phyloP scores from a whole-genome alignment of 2,113 vertebrate genomes.

The Ginglymostoma cirratum region DNA sequence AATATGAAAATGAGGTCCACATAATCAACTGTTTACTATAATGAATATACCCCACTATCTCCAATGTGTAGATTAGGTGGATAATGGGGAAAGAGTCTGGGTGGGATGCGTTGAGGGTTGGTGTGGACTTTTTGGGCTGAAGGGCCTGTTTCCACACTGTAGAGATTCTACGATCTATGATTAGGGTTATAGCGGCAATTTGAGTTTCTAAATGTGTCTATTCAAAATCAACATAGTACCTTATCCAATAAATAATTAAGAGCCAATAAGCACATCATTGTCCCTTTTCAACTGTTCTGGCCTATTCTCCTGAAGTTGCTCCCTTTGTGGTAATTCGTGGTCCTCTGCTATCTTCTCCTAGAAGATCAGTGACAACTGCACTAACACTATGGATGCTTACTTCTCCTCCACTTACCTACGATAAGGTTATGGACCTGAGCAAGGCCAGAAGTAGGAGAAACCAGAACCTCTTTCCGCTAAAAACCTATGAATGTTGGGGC shows the following conservation, averaged over 20 bases:
- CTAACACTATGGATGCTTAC: too few species aligned
- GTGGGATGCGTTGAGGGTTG: too few species aligned
- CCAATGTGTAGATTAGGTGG: not conserved
- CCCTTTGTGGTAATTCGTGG: too few species aligned
- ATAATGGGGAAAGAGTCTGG: too few species aligned
- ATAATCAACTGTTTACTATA: not conserved
- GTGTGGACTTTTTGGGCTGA: too few species aligned
- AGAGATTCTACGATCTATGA: too few species aligned
- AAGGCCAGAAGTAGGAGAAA: not conserved
- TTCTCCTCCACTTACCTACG: too few species aligned
- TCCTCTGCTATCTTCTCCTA: too few species aligned
- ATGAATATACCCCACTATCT: not conserved
- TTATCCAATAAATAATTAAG: not conserved
- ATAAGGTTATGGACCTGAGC: too few species aligned
- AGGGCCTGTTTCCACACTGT: too few species aligned
- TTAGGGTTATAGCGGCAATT: not conserved
- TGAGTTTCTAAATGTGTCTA: not conserved
- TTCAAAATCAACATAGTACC: not conserved
- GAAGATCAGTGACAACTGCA: too few species aligned
- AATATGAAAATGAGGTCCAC: not conserved
- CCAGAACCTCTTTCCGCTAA: not conserved
- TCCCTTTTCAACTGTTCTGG: not conserved
- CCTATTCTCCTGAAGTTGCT: not conserved
- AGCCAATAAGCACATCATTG: not conserved
- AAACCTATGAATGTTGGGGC: not conserved